These are phyloP conservation scores for Luperina testacea DNA, from an alignment of 2,888 invertebrate genomes.

Conservation along the genomic window DNA sequence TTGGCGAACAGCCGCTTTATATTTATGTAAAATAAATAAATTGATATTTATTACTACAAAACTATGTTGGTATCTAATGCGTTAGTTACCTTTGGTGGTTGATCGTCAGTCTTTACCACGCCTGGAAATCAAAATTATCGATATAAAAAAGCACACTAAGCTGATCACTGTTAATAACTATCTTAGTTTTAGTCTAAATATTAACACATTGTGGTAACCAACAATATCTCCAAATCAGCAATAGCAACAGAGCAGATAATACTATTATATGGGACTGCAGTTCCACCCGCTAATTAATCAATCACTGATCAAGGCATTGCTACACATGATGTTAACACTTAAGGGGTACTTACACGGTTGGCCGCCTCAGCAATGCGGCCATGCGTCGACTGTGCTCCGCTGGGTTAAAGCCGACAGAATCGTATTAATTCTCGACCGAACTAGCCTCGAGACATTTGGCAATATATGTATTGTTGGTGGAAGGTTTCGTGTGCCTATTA, in stretches of 20 bases:
- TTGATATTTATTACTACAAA: background rate
- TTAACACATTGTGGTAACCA: background rate
- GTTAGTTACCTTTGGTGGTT: background rate
- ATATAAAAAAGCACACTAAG: background rate
- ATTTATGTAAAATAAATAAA: background rate
- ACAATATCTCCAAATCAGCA: conserved; percentile 5
- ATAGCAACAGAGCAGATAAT: conserved; percentile 41
- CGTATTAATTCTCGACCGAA: conserved; percentile 35
- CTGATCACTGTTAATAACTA: background rate
- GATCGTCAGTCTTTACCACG: background rate
- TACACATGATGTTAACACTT: conserved; percentile 49
- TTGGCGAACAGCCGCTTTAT: background rate
- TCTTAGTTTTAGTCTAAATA: background rate
- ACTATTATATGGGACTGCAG: conserved; percentile 25
- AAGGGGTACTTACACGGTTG: conserved; percentile 36
- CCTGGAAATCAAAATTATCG: background rate
- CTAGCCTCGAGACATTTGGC: conserved; percentile 7
- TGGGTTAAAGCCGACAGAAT: conserved; percentile 34
- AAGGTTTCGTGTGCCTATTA: background rate
- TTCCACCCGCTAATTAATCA: conserved; percentile 38
- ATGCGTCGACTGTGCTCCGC: conserved; percentile 12
- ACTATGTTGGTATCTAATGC: background rate
- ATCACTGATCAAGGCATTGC: conserved; percentile 47
- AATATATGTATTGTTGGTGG: conserved; percentile 5
- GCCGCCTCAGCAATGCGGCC: conserved; percentile 32